Evolutionary conservation across 2,888 invertebrate genomes (phyloP).

Genomic region (Drosophila nr. perissopoda): DNA sequence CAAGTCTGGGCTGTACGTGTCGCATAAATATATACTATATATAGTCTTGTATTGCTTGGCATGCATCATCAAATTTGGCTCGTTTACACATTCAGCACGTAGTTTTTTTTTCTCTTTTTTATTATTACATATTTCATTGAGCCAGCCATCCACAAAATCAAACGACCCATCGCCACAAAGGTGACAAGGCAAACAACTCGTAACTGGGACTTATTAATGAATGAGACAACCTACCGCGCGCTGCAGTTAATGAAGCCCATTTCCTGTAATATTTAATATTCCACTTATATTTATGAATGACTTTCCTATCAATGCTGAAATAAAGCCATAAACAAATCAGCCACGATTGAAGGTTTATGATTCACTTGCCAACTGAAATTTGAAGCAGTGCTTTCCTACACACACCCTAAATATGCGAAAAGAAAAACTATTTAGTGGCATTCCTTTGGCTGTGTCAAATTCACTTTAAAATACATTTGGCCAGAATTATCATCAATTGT

Average conservation of each 20-base stretch:
- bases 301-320: constrained; percentile 34
- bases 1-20: constrained; percentile 25
- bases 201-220: constrained; percentile 49
- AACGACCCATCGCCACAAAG: constrained; percentile 34
- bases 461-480: constrained; percentile 66
- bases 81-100: constrained; percentile 66
- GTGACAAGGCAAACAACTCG: constrained; percentile 1
- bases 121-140: constrained; percentile 15
- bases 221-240: constrained; percentile 29
- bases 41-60: constrained; percentile 5
- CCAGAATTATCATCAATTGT: constrained; percentile 43
- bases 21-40: constrained; percentile 5
- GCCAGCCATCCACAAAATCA: constrained; percentile 38
- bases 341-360: constrained; percentile 20
- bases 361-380: constrained; percentile 19
- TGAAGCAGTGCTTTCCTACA: neutral
- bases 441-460: constrained; percentile 25
- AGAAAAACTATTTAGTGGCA: constrained; percentile 41
- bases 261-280: constrained; percentile 54
- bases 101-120: constrained; percentile 5
- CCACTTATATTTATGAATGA: constrained; percentile 35
- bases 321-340: constrained; percentile 46
- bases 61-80: constrained; percentile 21
- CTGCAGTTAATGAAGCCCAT: constrained; percentile 52
- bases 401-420: neutral